Percentiles rank a stretch among this genome's conserved stretches.
phyloP scores from a whole-genome alignment of 2,888 invertebrate genomes.

The Cerastoderma edule region DNA sequence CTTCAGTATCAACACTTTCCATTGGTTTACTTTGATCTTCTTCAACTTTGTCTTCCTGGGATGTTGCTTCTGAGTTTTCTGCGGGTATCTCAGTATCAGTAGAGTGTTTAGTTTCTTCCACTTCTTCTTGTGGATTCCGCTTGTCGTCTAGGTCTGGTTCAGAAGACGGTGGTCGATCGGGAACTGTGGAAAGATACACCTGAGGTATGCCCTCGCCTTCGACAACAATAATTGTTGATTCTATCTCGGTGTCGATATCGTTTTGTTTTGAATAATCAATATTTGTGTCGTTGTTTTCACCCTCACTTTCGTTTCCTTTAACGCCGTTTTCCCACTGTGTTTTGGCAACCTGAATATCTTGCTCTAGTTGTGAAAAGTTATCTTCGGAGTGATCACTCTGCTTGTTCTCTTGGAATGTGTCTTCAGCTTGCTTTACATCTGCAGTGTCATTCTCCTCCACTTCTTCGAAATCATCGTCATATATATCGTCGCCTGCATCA shows the following conservation, averaged over 20 bases:
- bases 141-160: neutral
- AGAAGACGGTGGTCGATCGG: conserved; percentile 30
- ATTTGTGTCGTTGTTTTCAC: neutral
- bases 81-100: neutral
- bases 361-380: neutral
- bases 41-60: neutral
- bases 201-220: conserved; percentile 38
- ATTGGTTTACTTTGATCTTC: neutral
- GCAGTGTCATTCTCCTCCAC: conserved; percentile 12
- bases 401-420: neutral
- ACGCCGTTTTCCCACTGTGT: conserved; percentile 7
- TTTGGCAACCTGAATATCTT: conserved; percentile 7
- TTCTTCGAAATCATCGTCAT: conserved; percentile 27
- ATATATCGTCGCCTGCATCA: neutral
- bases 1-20: neutral
- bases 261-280: neutral
- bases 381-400: neutral
- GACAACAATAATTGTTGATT: conserved; percentile 34
- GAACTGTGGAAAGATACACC: conserved; percentile 29
- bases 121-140: neutral
- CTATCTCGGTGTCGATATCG: neutral
- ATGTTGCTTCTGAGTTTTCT: neutral
- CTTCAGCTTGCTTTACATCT: neutral
- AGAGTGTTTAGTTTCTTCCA: conserved; percentile 6
- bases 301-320: neutral